Evolutionary conservation across 1,140 invertebrate genomes (phyloP), one percentile per base, ranked within the genome.

Genomic region (Hycleus phaleratus): DNA sequence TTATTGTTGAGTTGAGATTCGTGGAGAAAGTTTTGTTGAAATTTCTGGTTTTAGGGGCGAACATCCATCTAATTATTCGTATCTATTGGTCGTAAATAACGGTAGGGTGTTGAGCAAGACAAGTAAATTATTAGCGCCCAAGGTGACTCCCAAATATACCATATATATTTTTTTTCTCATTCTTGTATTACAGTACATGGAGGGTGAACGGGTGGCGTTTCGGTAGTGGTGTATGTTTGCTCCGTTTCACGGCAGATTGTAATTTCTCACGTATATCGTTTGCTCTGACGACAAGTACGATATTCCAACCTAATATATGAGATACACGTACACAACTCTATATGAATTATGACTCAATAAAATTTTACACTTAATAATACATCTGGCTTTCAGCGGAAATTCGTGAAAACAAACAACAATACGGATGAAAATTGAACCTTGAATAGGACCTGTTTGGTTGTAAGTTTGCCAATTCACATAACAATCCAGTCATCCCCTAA

Each of bases 261-360:
- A 61, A 61, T 61, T 61, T 61, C 59, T 56, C 54, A 61, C 54
- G 54, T 57, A 61, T 61, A 61, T 61, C 59, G 59, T 61, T 61
- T 57, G 49, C 59, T 49, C 24, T 39, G 59, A 56, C 56, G 59
- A 61, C 59, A 61, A 61, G 53, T 61, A 48, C 54, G 53, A 60
- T 56, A 57, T 51, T 57, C 59, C 11, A 42, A 49, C 49, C 53
- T 46, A 58, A 62, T 62, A 62, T 62, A 62, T 46, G 60, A 62
- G 52, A 42, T 45, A 49, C 42, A 53, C 38, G 60, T 48, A 58
- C 49, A 59, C 60, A 51, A 40, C 49, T 40, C 48, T 44, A 49
- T 58, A 62, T 62, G 56, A 62, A 62, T 62, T 62, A 62, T 62
- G 49, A 51, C 60, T 53, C 58, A 59, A 57, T 56, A 58, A 59